Percentiles rank a stretch among this genome's conserved stretches.
Evolutionary conservation across 2,113 vertebrate species (phyloP).

Genomic region (Gymnobelideus leadbeateri): DNA sequence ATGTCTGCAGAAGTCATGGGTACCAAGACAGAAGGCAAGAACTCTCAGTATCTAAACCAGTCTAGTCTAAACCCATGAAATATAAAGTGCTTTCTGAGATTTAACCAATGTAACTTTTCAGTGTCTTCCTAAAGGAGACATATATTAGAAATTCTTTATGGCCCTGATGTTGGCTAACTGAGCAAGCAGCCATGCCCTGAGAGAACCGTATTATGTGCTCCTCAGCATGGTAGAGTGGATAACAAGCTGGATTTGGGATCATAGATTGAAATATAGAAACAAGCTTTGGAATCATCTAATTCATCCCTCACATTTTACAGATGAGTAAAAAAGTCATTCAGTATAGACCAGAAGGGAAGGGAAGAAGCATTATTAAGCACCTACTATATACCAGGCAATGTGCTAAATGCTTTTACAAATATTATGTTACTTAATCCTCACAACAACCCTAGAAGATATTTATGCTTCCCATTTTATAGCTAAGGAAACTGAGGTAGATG

Average conservation of each 20-base stretch:
- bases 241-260: not conserved
- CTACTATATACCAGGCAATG: not conserved
- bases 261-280: not conserved
- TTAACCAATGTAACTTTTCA: not conserved
- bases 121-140: not conserved
- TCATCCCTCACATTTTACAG: not conserved
- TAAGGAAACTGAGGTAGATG: too few relatives aligned
- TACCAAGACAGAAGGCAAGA: not conserved
- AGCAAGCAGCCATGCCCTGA: not conserved
- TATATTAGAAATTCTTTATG: not conserved
- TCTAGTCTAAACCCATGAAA: not conserved
- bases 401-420: not conserved
- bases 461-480: not conserved
- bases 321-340: not conserved
- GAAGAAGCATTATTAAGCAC: not conserved
- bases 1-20: not conserved
- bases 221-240: not conserved
- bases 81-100: not conserved
- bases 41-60: not conserved
- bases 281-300: not conserved
- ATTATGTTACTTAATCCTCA: not conserved
- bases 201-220: not conserved
- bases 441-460: accelerated
- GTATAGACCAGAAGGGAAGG: not conserved
- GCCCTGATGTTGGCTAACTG: not conserved